Percentiles rank a stretch among this genome's conserved stretches.
phyloP scores from a whole-genome alignment of 2,113 vertebrate genomes.

The Oxygymnocypris stewartii region DNA sequence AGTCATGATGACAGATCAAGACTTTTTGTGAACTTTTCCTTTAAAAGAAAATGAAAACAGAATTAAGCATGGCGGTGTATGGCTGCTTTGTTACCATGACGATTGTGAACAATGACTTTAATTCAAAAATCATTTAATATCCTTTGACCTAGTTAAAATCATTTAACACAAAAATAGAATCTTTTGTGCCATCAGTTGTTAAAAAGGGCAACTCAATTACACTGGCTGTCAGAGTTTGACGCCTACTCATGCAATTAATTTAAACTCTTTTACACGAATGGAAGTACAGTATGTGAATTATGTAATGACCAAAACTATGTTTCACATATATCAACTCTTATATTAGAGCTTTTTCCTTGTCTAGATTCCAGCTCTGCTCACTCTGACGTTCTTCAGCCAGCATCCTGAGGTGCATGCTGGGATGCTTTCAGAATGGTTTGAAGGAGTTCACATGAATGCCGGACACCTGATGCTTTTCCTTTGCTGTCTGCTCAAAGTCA shows the following conservation, averaged over 20 bases:
- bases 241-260: neutral
- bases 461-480: neutral
- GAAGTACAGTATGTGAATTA: neutral
- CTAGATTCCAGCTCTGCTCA: neutral
- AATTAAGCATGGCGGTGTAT: conserved; percentile 15
- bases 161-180: conserved; percentile 5
- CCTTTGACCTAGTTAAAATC: neutral
- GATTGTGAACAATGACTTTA: neutral
- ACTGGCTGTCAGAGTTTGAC: neutral
- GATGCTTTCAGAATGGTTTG: neutral
- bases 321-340: neutral
- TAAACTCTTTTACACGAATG: neutral
- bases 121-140: conserved; percentile 7
- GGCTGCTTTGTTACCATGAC: conserved; percentile 24
- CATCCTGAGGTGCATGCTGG: neutral
- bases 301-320: neutral
- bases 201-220: neutral
- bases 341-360: neutral
- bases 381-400: neutral
- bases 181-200: neutral
- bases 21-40: neutral
- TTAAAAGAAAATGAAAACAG: neutral
- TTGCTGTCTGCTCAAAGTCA: neutral
- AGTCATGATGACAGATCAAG: no score
- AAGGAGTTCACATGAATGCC: neutral